phyloP scores from a whole-genome alignment of 2,797 vertebrate genomes.

The Coregonus sp. region DNA sequence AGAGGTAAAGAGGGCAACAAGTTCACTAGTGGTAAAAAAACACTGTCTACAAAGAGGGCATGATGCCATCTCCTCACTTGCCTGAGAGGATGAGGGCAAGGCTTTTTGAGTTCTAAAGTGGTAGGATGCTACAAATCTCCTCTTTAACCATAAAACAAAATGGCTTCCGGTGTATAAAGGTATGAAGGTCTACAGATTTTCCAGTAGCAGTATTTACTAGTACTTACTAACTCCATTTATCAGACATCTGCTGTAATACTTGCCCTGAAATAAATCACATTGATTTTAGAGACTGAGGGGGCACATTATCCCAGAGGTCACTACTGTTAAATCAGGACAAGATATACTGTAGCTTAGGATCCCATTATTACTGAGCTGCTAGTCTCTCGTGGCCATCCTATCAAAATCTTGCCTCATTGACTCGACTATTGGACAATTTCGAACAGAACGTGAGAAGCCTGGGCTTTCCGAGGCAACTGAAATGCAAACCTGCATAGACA shows the following conservation, averaged over 20 bases:
- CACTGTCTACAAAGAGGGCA: not conserved
- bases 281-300: not conserved
- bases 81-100: not conserved
- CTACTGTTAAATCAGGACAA: not conserved
- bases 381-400: not conserved
- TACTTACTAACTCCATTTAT: not conserved
- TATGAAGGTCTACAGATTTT: not conserved
- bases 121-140: not conserved
- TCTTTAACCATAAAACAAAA: not conserved
- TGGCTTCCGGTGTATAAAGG: not conserved
- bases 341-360: not conserved
- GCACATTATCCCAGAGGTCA: not conserved
- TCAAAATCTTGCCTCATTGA: not conserved
- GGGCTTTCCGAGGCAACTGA: not conserved
- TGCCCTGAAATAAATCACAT: not conserved
- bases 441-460: not conserved
- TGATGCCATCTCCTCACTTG: not conserved
- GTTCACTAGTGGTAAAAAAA: conserved; percentile 37
- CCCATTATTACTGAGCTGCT: not conserved
- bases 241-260: not conserved
- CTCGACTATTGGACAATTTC: not conserved
- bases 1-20: conserved; percentile 45
- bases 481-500: not conserved
- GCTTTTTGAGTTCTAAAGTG: not conserved
- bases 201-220: not conserved